A percentile compares a stretch with the other conserved stretches of the same genome.
These are phyloP conservation scores for Myopa tessellatipennis DNA, from an alignment of 2,888 invertebrate species.

Conservation along the genomic window DNA sequence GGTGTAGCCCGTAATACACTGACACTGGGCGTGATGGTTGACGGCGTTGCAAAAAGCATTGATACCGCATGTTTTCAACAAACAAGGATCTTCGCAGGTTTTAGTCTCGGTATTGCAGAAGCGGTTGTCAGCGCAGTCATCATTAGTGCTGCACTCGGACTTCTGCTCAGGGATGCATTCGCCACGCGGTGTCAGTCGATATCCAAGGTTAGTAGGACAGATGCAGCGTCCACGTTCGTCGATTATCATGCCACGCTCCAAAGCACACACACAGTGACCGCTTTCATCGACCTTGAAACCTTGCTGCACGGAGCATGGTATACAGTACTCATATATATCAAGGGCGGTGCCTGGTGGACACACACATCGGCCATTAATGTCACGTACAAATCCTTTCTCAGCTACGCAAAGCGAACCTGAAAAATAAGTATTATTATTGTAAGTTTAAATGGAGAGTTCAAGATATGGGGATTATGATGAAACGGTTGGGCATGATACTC, in stretches of 20 bases:
- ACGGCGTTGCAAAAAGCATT: slow-evolving; percentile 83
- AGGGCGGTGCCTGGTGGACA: slow-evolving; percentile 84
- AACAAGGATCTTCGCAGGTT: slow-evolving; percentile 85
- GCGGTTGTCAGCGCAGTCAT: slow-evolving; percentile 81
- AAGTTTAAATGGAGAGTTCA: background rate
- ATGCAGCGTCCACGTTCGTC: slow-evolving; percentile 83
- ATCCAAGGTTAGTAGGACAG: slow-evolving; percentile 78
- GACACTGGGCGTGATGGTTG: slow-evolving; percentile 81
- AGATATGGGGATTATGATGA: background rate
- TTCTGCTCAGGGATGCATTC: slow-evolving; percentile 71
- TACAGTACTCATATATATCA: slow-evolving; percentile 81
- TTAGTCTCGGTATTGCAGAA: slow-evolving; percentile 78
- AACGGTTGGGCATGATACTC: background rate
- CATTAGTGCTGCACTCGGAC: slow-evolving; percentile 76
- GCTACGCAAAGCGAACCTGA: slow-evolving; percentile 73
- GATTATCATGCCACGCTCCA: slow-evolving; percentile 81
- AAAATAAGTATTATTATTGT: background rate
- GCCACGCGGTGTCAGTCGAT: slow-evolving; percentile 72
- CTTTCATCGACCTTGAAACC: slow-evolving; percentile 81
- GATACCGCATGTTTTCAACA: slow-evolving; percentile 76
- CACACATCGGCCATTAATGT: slow-evolving; percentile 75
- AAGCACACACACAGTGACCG: slow-evolving; percentile 85
- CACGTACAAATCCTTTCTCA: slow-evolving; percentile 76
- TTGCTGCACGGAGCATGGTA: slow-evolving; percentile 77
- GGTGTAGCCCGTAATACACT: slow-evolving; percentile 80